Evolutionary conservation across 2,797 vertebrate species (phyloP), one percentile per base, ranked within the genome.

Genomic region (Premnoplex brunnescens): DNA sequence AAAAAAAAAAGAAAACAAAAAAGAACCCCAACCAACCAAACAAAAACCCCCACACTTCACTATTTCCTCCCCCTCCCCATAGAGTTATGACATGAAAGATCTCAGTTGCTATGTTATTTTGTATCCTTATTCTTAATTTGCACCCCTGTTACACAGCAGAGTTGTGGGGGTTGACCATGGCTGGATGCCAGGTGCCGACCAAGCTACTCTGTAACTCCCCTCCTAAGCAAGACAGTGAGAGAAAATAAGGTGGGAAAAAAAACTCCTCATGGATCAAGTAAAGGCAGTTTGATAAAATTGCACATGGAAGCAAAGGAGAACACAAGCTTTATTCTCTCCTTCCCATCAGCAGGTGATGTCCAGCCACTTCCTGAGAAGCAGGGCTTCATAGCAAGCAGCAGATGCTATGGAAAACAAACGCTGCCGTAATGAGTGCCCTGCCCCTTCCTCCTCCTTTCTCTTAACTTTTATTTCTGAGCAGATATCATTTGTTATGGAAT

Each of bases 351-450:
- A 71, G n/a, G 17, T 0, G 0, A 39, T 30, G 11, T 30, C 28
- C 56, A 83, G 43, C 24, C 43, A 26, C 24, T 56, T 69, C 64
- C 14, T 0, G 0, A 24, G 43, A 71, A 51, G 20, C 37, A n/a
- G 8, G n/a, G 14, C n/a, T 62, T 68, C 41, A 21, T 7, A 43
- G n/a, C 5, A 2, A 10, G 16, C 10, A 56, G 27, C 41, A 69
- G 36, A 8, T 56, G 27, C 23, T 62, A 41, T 9, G 4, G 43
- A 63, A 63, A n/a, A 55, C 16, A 55, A 43, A 49, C 2, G 26
- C 3, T 0, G 0, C 6, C 21, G 15, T 10, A 37, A 43, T 14
- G 55, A 49, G 62, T 6, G 4, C 7, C 32, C 52, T 54, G 52
- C 17, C 28, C 19, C 7, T 10, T 10, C 19, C 6, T 48, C 55